Evolutionary conservation across 2,113 vertebrate genomes (phyloP).

Genomic region (Nycticorax nycticorax): DNA sequence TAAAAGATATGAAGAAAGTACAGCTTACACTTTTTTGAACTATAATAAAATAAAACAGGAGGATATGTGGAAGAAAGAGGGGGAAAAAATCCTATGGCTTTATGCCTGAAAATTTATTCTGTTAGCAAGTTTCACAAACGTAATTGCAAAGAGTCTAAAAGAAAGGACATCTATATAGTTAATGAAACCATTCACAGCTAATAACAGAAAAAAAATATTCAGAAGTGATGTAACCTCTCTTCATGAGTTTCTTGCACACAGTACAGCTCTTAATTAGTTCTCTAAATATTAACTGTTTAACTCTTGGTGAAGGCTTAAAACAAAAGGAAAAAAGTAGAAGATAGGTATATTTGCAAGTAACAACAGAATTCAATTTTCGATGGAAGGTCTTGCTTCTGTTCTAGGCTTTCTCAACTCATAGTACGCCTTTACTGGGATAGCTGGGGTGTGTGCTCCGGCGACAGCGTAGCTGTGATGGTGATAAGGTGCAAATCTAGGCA

Average conservation of each 20-base stretch:
- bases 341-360: background rate
- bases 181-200: background rate
- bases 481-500: background rate
- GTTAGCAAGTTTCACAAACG: background rate
- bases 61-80: background rate
- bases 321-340: background rate
- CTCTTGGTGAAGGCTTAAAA: background rate
- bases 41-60: background rate
- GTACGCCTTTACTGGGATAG: background rate
- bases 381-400: background rate
- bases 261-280: background rate
- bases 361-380: background rate
- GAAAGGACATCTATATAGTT: background rate
- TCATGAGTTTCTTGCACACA: background rate
- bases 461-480: background rate
- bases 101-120: background rate
- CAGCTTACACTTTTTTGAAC: background rate
- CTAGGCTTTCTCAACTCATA: background rate
- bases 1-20: background rate
- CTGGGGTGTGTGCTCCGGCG: background rate
- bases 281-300: background rate
- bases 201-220: background rate
- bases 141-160: background rate
- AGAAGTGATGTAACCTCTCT: background rate
- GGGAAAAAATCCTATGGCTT: accelerated